phyloP scores from a whole-genome alignment of 1,140 invertebrate species.

The Samia ricini region DNA sequence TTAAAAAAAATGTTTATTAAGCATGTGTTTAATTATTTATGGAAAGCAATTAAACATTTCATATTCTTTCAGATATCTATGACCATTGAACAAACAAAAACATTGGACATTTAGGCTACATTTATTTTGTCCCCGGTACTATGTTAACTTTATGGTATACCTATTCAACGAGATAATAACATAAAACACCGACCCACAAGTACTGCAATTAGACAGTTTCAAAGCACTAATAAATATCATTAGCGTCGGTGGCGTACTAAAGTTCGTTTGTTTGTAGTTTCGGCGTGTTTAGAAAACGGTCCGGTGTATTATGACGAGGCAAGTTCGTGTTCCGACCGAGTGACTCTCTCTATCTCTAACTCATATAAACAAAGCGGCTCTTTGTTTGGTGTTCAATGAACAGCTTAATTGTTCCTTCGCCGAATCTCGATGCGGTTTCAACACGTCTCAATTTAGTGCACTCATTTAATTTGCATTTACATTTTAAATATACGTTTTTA shows the following conservation, averaged over 20 bases:
- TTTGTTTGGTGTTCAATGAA: slow-evolving; percentile 62
- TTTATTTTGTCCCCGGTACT: not conserved
- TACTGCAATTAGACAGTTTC: slow-evolving; percentile 62
- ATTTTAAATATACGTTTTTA: not conserved
- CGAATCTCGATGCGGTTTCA: slow-evolving; percentile 41
- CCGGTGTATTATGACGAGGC: slow-evolving; percentile 19
- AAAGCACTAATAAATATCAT: slow-evolving; percentile 59
- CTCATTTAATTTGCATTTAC: not conserved
- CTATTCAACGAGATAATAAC: slow-evolving; percentile 63
- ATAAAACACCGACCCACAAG: slow-evolving; percentile 54
- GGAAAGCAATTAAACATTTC: no score
- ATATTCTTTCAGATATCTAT: no score
- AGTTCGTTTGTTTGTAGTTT: slow-evolving; percentile 10
- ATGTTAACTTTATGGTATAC: not conserved
- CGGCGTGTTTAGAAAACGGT: slow-evolving; percentile 18
- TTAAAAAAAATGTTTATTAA: no score
- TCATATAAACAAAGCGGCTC: slow-evolving; percentile 56
- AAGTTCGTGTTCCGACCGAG: slow-evolving; percentile 34
- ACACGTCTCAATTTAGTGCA: slow-evolving; percentile 46
- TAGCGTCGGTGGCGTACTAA: slow-evolving; percentile 29
- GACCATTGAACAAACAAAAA: no score
- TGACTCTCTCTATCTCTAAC: no score
- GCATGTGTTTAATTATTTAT: no score
- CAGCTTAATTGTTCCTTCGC: slow-evolving; percentile 68
- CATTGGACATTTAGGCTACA: not conserved